phyloP scores from a whole-genome alignment of 2,888 invertebrate species.

The Drosophila fungiperda region DNA sequence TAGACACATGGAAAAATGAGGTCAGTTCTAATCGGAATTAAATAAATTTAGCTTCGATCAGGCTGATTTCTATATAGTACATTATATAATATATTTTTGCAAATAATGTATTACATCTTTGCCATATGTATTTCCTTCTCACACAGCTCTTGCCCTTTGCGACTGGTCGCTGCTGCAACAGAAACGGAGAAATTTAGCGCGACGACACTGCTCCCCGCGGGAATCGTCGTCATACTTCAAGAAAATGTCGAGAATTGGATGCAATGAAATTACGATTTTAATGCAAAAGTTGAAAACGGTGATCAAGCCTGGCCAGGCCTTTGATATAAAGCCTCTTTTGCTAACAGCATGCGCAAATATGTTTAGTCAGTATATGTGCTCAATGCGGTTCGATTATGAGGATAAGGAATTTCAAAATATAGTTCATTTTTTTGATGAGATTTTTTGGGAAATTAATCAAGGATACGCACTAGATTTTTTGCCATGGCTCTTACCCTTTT shows the following conservation, averaged over 20 bases:
- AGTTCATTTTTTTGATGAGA: slow-evolving; percentile 92
- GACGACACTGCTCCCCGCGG: slow-evolving; percentile 92
- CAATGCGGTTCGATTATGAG: slow-evolving; percentile 89
- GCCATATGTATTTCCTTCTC: slow-evolving; percentile 34
- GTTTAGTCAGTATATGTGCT: slow-evolving; percentile 95
- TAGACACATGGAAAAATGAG: neutral
- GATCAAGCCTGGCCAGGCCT: slow-evolving; percentile 81
- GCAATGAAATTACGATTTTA: slow-evolving; percentile 88
- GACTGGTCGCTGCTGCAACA: slow-evolving; percentile 95
- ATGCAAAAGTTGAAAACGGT: slow-evolving; percentile 86
- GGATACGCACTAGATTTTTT: slow-evolving; percentile 94
- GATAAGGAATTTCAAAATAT: slow-evolving; percentile 89
- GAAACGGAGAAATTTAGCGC: slow-evolving; percentile 90
- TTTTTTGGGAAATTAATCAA: slow-evolving; percentile 96
- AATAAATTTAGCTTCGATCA: neutral
- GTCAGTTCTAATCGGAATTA: neutral
- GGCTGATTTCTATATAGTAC: neutral
- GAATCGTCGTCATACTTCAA: slow-evolving; percentile 90
- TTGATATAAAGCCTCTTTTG: slow-evolving; percentile 90
- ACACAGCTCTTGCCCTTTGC: slow-evolving; percentile 93
- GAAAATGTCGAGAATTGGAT: slow-evolving; percentile 90
- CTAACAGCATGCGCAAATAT: slow-evolving; percentile 92
- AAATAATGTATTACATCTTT: neutral
- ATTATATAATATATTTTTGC: neutral
- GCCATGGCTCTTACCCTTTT: slow-evolving; percentile 92